Evolutionary conservation across 2,888 invertebrate species (phyloP).

Genomic region (Lasioglossum figueresi): DNA sequence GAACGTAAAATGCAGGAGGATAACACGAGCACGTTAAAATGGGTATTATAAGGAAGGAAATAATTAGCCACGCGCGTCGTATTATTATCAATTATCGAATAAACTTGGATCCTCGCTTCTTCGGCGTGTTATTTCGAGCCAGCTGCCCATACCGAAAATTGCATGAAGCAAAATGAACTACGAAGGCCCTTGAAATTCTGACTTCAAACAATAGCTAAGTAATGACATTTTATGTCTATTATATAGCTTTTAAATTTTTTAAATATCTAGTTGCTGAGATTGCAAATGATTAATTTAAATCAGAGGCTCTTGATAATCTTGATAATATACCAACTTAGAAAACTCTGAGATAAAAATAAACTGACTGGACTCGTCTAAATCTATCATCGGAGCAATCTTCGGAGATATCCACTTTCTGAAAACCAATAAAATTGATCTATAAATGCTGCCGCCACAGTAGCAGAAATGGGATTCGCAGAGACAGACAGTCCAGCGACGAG

Average conservation of each 20-base stretch:
- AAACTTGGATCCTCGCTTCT: background rate
- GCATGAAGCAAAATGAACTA: background rate
- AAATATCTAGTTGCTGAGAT: background rate
- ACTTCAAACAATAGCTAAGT: background rate
- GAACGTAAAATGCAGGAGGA: background rate
- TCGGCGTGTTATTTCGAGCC: background rate
- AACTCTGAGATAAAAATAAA: background rate
- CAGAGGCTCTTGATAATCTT: background rate
- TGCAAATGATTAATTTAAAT: background rate
- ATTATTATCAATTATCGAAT: slow-evolving; percentile 1
- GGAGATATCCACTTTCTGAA: background rate
- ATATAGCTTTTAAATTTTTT: background rate
- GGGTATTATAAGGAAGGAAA: background rate
- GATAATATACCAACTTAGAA: too few species aligned
- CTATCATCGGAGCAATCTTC: background rate
- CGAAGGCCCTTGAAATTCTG: background rate
- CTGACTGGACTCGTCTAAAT: background rate
- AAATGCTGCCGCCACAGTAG: background rate
- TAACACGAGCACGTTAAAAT: background rate
- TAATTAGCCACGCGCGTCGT: background rate
- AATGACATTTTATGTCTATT: background rate
- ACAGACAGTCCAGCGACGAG: background rate
- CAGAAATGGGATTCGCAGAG: background rate
- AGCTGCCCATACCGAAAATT: background rate
- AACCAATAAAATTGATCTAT: background rate